phyloP scores from a whole-genome alignment of 2,113 vertebrate genomes.

The cattle (Bos taurus) region DNA sequence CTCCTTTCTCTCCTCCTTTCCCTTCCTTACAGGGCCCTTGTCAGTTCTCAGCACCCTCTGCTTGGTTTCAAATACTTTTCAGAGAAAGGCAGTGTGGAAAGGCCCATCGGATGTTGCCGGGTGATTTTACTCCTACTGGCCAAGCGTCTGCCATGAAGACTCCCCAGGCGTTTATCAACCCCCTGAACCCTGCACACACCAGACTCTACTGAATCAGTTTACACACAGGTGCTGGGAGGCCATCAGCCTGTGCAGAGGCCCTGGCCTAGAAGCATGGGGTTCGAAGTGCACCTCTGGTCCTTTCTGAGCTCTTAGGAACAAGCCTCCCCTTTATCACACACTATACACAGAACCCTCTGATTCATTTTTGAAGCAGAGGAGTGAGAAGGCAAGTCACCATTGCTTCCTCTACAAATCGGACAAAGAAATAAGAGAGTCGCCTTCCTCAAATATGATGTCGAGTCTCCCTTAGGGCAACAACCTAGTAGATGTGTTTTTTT shows the following conservation, averaged over 20 bases:
- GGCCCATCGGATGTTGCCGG: background rate
- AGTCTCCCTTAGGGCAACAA: background rate
- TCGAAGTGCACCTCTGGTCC: background rate
- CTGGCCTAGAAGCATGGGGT: background rate
- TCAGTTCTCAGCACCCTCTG: background rate
- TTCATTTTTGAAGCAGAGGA: background rate
- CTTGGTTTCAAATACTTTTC: background rate
- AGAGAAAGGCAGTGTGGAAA: background rate
- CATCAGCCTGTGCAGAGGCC: background rate
- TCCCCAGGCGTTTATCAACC: background rate
- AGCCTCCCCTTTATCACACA: background rate
- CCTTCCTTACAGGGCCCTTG: too few relatives aligned
- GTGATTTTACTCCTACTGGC: background rate
- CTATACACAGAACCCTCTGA: background rate
- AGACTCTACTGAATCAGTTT: too few relatives aligned
- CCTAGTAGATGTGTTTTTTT: background rate
- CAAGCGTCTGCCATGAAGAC: background rate
- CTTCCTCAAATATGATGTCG: background rate
- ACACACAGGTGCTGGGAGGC: background rate
- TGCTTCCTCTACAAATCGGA: background rate
- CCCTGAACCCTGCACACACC: too few relatives aligned
- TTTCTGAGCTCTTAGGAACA: background rate
- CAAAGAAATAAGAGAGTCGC: background rate
- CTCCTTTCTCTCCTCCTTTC: background rate
- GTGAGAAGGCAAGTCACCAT: background rate